Percentiles rank a stretch among this genome's conserved stretches.
Conservation (phyloP, 2,113 vertebrate species). For the Lonchura striata region DNA sequence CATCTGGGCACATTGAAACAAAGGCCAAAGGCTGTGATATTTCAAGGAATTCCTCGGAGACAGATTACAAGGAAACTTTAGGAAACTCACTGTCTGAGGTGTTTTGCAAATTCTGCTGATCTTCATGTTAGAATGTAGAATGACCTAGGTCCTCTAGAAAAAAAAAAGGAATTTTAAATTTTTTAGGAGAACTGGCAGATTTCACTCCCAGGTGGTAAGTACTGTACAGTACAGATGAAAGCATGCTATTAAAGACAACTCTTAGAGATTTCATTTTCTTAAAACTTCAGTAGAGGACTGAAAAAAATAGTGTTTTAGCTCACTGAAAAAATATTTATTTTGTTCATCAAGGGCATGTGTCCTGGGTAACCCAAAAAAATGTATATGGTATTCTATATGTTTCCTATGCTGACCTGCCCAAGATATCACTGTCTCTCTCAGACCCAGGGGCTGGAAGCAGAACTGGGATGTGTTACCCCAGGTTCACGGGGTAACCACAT, state of each 20-base stretch:
- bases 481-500: not conserved
- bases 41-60: not conserved
- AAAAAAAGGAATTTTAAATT: not conserved
- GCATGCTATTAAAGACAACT: not conserved
- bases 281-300: not conserved
- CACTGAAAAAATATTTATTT: not conserved
- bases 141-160: not conserved
- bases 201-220: not conserved
- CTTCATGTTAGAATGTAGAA: not conserved
- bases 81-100: not conserved
- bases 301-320: not conserved
- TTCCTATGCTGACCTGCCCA: not conserved
- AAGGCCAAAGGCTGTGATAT: not conserved
- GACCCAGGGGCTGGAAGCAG: accelerated
- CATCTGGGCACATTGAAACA: not conserved
- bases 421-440: not conserved
- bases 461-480: too few species aligned
- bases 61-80: not conserved
- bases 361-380: not conserved
- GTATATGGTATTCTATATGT: not conserved
- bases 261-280: not conserved
- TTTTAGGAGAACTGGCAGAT: not conserved
- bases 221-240: not conserved
- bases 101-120: not conserved
- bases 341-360: not conserved